Evolutionary conservation across 2,797 vertebrate species (phyloP).

Genomic region (Coccyzus lansbergi): DNA sequence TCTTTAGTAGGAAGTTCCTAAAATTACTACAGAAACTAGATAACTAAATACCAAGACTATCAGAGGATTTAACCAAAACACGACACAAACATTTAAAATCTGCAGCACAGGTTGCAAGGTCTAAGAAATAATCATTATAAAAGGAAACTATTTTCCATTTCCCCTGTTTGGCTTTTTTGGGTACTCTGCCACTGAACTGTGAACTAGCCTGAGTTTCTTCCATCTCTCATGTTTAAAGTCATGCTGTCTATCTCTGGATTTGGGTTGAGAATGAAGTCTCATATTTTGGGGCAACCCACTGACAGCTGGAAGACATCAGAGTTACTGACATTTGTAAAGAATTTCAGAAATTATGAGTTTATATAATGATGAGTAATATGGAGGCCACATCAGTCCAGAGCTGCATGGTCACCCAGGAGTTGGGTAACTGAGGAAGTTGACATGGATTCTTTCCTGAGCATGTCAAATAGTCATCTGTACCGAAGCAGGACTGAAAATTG

Average conservation of each 20-base stretch:
- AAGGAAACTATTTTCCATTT: conserved; percentile 15
- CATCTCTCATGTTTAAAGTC: background rate
- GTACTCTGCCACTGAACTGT: conserved; percentile 8
- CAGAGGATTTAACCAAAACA: conserved; percentile 21
- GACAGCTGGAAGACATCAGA: conserved; percentile 33
- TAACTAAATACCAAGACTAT: background rate
- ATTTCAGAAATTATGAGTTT: conserved; percentile 36
- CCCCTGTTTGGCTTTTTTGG: background rate
- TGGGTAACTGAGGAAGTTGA: conserved; percentile 18
- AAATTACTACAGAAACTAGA: conserved; percentile 9
- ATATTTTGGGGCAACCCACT: background rate
- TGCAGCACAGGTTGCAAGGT: background rate
- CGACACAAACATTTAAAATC: background rate
- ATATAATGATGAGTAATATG: conserved; percentile 16
- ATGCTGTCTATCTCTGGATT: background rate
- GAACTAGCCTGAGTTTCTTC: conserved; percentile 11
- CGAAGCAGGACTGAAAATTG: background rate
- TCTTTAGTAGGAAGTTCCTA: conserved; percentile 2
- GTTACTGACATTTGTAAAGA: conserved; percentile 45
- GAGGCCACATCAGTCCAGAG: conserved; percentile 21
- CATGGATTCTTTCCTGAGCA: conserved; percentile 45
- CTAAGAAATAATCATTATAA: conserved; percentile 2
- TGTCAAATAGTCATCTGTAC: conserved; percentile 45
- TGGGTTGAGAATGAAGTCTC: background rate
- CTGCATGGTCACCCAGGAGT: conserved; percentile 29